Evolutionary conservation across 2,113 vertebrate species (phyloP).

Genomic region (Myxocyprinus asiaticus): DNA sequence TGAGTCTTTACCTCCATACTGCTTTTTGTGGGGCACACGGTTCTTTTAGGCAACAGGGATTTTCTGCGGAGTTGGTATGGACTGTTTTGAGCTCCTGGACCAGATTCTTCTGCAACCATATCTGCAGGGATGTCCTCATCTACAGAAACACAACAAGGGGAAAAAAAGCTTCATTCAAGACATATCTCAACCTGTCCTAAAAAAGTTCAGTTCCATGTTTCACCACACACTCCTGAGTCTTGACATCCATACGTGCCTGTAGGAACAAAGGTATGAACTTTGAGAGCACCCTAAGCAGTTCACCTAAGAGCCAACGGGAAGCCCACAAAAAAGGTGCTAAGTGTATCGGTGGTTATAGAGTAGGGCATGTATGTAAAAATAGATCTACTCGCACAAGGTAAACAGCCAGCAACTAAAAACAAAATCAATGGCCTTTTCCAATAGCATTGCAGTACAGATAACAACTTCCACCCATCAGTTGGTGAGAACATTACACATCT

Average conservation of each 20-base stretch:
- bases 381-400: too few relatives aligned
- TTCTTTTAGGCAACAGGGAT: conserved; percentile 98
- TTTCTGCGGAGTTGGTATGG: conserved; percentile 99
- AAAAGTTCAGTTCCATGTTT: background rate
- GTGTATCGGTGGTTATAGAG: conserved; percentile 29
- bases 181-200: background rate
- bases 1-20: conserved; percentile 89
- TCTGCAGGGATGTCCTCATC: conserved; percentile 99
- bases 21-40: conserved; percentile 93
- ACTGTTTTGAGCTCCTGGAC: conserved; percentile 99
- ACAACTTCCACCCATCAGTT: too few relatives aligned
- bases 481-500: too few relatives aligned
- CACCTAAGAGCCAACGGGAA: background rate
- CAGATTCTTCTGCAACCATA: conserved; percentile 99
- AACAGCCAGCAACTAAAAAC: too few relatives aligned
- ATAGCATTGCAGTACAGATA: too few relatives aligned
- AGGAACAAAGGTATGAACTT: background rate
- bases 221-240: background rate
- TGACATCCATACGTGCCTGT: background rate
- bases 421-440: too few relatives aligned
- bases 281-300: background rate
- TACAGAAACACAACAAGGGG: conserved; percentile 62
- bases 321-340: conserved; percentile 25
- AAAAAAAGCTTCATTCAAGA: conserved; percentile 25
- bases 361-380: conserved; percentile 17